Evolutionary conservation across 2,888 invertebrate genomes (phyloP).

Genomic region (Amphimallon solstitiale): DNA sequence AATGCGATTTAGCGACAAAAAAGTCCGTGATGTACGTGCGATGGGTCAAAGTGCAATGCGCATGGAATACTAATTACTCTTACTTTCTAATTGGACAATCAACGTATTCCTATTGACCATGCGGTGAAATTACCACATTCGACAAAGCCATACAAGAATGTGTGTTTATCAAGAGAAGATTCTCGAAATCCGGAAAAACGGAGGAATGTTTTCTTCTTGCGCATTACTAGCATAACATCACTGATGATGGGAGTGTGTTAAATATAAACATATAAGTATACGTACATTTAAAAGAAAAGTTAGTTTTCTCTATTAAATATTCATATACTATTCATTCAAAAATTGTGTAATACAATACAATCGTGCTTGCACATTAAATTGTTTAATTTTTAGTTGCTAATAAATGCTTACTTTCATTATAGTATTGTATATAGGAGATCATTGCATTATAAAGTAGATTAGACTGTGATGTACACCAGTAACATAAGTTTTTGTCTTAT

Average conservation of each 20-base stretch:
- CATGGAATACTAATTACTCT: neutral
- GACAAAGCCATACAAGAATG: neutral
- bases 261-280: neutral
- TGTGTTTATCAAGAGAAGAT: neutral
- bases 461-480: too few relatives aligned
- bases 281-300: neutral
- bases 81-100: constrained; percentile 1
- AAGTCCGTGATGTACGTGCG: too few relatives aligned
- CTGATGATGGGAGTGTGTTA: neutral
- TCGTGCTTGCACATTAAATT: too few relatives aligned
- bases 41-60: neutral
- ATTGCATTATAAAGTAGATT: too few relatives aligned
- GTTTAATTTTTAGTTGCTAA: too few relatives aligned
- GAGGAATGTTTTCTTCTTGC: neutral
- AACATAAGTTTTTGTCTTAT: too few relatives aligned
- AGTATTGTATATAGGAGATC: too few relatives aligned
- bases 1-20: too few relatives aligned
- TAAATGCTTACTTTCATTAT: too few relatives aligned
- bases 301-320: neutral
- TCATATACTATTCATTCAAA: too few relatives aligned
- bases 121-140: neutral
- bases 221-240: neutral
- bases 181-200: neutral
- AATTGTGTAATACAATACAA: too few relatives aligned
- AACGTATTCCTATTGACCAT: neutral